Evolutionary conservation across 2,113 vertebrate genomes (phyloP).

Genomic region (Leptodactylus fuscus): DNA sequence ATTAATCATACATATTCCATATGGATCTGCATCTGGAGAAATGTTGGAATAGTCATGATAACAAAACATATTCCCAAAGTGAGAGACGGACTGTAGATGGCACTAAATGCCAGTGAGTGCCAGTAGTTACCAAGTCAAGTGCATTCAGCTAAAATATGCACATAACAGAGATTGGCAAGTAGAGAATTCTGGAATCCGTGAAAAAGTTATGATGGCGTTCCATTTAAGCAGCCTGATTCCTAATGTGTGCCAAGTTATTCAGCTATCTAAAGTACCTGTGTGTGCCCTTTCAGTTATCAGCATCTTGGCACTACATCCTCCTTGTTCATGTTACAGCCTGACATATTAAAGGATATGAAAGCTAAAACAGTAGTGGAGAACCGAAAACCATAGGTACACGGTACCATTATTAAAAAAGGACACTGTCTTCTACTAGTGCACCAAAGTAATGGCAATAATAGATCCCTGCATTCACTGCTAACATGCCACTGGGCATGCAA

Average conservation of each 20-base stretch:
- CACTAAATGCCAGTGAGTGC: background rate
- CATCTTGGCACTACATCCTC: background rate
- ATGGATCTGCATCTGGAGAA: background rate
- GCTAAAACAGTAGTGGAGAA: conserved; percentile 32
- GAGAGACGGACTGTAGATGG: background rate
- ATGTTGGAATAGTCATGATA: background rate
- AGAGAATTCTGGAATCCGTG: background rate
- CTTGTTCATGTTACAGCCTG: background rate
- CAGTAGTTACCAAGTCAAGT: background rate
- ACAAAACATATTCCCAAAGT: background rate
- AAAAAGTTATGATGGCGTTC: background rate
- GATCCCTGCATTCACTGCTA: conserved; percentile 52
- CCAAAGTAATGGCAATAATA: conserved; percentile 49
- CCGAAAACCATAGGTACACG: conserved; percentile 52
- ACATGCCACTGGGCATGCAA: conserved; percentile 5
- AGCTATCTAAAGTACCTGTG: conserved; percentile 37
- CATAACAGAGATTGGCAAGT: conserved; percentile 3
- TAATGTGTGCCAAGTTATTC: background rate
- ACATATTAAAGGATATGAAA: conserved; percentile 1
- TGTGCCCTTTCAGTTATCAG: conserved; percentile 31
- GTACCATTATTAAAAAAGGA: conserved; percentile 57
- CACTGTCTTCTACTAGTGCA: conserved; percentile 54
- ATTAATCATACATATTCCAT: background rate
- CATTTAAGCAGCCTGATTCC: conserved; percentile 20
- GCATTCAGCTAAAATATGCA: background rate